Percentiles rank a stretch among this genome's conserved stretches.
phyloP scores from a whole-genome alignment of 1,140 invertebrate genomes.

The Melanaphis sacchari region DNA sequence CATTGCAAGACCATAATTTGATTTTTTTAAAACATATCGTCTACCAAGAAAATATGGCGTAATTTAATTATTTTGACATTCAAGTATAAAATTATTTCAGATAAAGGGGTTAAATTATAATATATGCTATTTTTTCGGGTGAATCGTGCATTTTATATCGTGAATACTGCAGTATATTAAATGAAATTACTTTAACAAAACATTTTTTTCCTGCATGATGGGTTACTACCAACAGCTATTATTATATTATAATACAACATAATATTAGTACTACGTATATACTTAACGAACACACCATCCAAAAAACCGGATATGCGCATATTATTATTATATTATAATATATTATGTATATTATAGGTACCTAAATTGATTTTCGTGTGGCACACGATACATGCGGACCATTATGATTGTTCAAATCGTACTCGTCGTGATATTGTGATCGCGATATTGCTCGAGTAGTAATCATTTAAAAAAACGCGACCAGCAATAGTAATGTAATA shows the following conservation, averaged over 20 bases:
- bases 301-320: neutral
- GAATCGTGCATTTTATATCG: neutral
- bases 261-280: neutral
- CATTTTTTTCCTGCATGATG: neutral
- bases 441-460: neutral
- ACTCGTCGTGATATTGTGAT: neutral
- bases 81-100: neutral
- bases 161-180: neutral
- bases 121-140: neutral
- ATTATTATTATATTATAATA: neutral
- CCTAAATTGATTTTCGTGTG: neutral
- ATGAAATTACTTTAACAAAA: neutral
- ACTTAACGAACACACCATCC: neutral
- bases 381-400: neutral
- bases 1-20: neutral
- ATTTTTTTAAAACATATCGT: neutral
- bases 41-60: neutral
- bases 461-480: slow-evolving; percentile 3
- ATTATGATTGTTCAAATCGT: neutral
- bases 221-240: neutral
- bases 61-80: neutral
- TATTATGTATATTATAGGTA: neutral
- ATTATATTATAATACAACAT: neutral
- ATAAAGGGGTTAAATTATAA: neutral
- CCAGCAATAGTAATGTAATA: neutral